Conservation (phyloP, 2,113 vertebrate species). For the Chrysochloris asiatica region DNA sequence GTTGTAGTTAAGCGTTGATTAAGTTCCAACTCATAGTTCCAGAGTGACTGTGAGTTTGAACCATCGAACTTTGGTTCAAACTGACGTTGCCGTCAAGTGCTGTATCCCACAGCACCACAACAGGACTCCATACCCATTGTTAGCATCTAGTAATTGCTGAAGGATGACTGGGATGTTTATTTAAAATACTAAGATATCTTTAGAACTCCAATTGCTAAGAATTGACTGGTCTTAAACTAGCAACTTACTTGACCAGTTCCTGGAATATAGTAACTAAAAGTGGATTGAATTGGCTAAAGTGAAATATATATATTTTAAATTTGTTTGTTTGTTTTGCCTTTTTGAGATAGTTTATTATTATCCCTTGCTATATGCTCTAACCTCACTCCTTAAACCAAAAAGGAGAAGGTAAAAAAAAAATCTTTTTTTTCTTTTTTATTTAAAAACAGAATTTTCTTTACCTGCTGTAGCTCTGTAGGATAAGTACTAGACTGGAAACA, state of each 20-base stretch:
- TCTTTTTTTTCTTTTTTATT: neutral
- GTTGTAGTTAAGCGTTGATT: too few relatives aligned
- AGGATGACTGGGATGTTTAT: neutral
- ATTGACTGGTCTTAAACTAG: conserved; percentile 11
- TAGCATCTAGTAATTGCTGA: neutral
- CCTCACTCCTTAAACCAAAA: neutral
- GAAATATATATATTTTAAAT: too few relatives aligned
- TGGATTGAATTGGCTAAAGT: neutral
- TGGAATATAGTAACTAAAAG: neutral
- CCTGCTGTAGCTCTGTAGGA: too few relatives aligned
- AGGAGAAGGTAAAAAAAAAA: neutral
- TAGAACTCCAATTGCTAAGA: neutral
- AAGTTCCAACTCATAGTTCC: too few relatives aligned
- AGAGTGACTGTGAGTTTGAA: too few relatives aligned
- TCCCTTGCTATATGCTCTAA: neutral
- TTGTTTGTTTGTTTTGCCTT: too few relatives aligned
- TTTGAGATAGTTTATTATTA: too few relatives aligned
- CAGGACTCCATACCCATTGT: neutral
- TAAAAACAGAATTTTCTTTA: conserved; percentile 9
- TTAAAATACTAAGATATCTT: neutral
- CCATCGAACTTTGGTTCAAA: too few relatives aligned
- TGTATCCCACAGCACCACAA: too few relatives aligned
- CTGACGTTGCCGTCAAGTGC: too few relatives aligned
- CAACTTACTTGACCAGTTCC: neutral
- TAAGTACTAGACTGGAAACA: too few relatives aligned